These are phyloP conservation scores for Tetragonula carbonaria DNA, from an alignment of 2,888 invertebrate species.

Conservation along the genomic window DNA sequence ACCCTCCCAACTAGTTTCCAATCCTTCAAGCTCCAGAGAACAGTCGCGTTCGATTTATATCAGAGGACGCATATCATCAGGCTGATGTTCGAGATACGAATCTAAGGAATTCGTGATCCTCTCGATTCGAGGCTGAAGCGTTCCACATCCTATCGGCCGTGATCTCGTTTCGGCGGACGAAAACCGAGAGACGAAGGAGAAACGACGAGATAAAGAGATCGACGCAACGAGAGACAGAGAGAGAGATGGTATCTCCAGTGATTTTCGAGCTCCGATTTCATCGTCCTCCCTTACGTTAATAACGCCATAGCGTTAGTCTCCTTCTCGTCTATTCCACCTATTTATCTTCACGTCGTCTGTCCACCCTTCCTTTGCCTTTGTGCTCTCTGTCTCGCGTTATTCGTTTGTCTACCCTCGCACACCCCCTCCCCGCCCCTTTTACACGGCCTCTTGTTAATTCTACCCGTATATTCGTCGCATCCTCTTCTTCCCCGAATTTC, in stretches of 20 bases:
- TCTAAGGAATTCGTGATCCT: conserved; percentile 29
- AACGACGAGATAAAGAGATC: conserved; percentile 56
- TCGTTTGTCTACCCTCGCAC: conserved; percentile 1
- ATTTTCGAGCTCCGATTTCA: conserved; percentile 74
- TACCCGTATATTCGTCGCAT: neutral
- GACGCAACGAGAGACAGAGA: conserved; percentile 35
- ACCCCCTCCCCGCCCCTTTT: neutral
- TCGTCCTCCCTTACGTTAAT: conserved; percentile 71
- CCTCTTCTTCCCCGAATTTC: neutral
- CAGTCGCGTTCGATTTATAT: neutral
- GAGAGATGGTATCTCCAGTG: conserved; percentile 66
- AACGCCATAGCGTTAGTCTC: conserved; percentile 59
- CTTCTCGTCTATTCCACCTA: conserved; percentile 27
- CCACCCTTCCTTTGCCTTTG: conserved; percentile 36
- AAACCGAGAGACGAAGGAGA: conserved; percentile 7
- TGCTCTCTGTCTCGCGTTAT: conserved; percentile 6
- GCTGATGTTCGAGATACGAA: conserved; percentile 21
- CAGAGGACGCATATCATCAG: neutral
- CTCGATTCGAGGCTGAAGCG: conserved; percentile 1
- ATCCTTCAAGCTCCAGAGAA: neutral
- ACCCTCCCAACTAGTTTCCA: neutral
- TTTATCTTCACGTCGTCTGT: conserved; percentile 48
- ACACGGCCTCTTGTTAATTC: conserved; percentile 24
- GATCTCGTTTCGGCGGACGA: conserved; percentile 36
- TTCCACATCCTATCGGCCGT: conserved; percentile 13